Evolutionary conservation across 1,140 invertebrate genomes (phyloP).

Genomic region (Asbolus verrucosus): DNA sequence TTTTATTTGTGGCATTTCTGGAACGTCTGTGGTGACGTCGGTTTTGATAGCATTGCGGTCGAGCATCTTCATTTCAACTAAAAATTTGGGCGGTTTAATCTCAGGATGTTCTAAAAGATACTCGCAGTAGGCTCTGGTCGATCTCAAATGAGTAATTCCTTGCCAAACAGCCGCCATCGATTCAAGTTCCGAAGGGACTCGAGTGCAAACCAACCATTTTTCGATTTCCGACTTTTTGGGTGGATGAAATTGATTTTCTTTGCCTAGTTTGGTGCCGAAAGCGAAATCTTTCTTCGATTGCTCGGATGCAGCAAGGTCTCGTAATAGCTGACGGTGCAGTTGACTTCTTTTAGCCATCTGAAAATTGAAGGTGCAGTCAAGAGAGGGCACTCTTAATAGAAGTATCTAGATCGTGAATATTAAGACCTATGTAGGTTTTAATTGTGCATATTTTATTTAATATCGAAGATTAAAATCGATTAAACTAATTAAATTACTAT

Average conservation of each 20-base stretch:
- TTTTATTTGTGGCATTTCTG: too few species aligned
- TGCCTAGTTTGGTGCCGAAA: slow-evolving; percentile 68
- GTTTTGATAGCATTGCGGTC: too few species aligned
- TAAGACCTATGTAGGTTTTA: too few species aligned
- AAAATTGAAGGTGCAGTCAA: slow-evolving; percentile 56
- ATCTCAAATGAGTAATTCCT: slow-evolving; percentile 67
- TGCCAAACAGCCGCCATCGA: slow-evolving; percentile 71
- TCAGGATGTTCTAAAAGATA: slow-evolving; percentile 51
- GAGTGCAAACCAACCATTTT: slow-evolving; percentile 66
- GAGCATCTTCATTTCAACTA: slow-evolving; percentile 49
- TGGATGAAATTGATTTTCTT: slow-evolving; percentile 67
- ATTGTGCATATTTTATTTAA: too few species aligned
- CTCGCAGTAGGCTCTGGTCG: slow-evolving; percentile 53
- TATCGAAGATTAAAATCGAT: too few species aligned
- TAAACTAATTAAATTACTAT: too few species aligned
- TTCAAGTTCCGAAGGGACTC: slow-evolving; percentile 68
- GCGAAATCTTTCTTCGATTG: slow-evolving; percentile 63
- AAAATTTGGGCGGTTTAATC: slow-evolving; percentile 54
- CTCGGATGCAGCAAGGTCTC: slow-evolving; percentile 66
- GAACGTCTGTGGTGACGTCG: too few species aligned
- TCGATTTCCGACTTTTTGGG: slow-evolving; percentile 66
- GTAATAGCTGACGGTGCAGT: slow-evolving; percentile 65
- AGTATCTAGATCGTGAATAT: too few species aligned
- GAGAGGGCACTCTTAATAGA: slow-evolving; percentile 35
- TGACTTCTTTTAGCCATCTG: slow-evolving; percentile 60